These are phyloP conservation scores for Eupsittula cactorum DNA, from an alignment of 2,113 vertebrate genomes.

Conservation along the genomic window DNA sequence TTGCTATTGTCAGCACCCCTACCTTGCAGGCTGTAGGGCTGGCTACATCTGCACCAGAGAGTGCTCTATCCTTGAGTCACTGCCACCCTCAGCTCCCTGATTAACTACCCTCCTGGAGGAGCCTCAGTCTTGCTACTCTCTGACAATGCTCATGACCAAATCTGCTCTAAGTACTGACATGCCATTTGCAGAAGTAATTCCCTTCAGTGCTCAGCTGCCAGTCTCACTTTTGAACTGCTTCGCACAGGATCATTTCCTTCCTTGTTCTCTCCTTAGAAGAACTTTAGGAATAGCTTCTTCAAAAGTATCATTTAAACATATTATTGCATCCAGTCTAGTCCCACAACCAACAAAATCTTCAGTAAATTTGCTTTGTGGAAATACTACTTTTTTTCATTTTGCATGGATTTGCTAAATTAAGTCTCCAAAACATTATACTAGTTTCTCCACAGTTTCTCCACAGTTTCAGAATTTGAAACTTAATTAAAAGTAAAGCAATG, in stretches of 20 bases:
- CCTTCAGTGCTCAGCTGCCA: background rate
- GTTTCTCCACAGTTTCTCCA: background rate
- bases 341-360: background rate
- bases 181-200: background rate
- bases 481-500: background rate
- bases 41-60: background rate
- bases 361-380: background rate
- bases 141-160: background rate
- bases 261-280: background rate
- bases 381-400: background rate
- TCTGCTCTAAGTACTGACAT: background rate
- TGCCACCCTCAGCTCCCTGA: background rate
- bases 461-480: background rate
- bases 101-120: background rate
- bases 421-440: background rate
- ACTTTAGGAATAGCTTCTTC: background rate
- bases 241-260: background rate
- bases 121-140: background rate
- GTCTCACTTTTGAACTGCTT: background rate
- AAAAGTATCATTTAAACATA: background rate
- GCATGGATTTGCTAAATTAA: background rate
- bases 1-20: background rate
- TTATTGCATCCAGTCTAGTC: background rate
- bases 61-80: background rate
- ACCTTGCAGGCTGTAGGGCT: background rate